phyloP scores from a whole-genome alignment of 2,113 vertebrate species.

The Tupaia tana region DNA sequence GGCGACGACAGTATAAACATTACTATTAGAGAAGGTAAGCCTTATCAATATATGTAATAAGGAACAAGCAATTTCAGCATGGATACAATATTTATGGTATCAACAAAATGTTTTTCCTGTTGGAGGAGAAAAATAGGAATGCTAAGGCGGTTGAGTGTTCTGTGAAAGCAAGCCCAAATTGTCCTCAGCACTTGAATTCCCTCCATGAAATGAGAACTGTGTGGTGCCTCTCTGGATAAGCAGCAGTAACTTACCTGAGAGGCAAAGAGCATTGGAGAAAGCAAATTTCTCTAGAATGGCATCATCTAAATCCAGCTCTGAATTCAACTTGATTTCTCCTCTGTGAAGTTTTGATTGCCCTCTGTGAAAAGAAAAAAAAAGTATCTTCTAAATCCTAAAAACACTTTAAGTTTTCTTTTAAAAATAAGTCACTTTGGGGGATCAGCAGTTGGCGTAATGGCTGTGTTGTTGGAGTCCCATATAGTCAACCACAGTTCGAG shows the following conservation, averaged over 20 bases:
- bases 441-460: too few species aligned
- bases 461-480: too few species aligned
- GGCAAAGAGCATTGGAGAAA: conserved; percentile 97
- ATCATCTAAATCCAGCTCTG: conserved; percentile 89
- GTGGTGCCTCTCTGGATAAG: background rate
- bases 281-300: conserved; percentile 96
- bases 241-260: conserved; percentile 91
- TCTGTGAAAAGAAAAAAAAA: conserved; percentile 83
- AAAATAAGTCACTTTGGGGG: too few species aligned
- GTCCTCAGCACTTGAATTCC: background rate
- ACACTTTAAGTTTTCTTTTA: background rate
- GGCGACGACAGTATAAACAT: too few species aligned
- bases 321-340: conserved; percentile 93
- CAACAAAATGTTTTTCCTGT: background rate
- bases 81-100: background rate
- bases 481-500: too few species aligned
- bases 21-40: background rate
- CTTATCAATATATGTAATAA: background rate
- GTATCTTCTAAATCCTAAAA: background rate
- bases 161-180: background rate
- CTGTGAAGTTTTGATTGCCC: conserved; percentile 94
- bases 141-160: background rate
- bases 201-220: background rate
- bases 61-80: background rate
- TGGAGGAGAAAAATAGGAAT: background rate